Evolutionary conservation across 1,140 invertebrate genomes (phyloP), one percentile per base, ranked within the genome.

Genomic region (Nebria ingens): DNA sequence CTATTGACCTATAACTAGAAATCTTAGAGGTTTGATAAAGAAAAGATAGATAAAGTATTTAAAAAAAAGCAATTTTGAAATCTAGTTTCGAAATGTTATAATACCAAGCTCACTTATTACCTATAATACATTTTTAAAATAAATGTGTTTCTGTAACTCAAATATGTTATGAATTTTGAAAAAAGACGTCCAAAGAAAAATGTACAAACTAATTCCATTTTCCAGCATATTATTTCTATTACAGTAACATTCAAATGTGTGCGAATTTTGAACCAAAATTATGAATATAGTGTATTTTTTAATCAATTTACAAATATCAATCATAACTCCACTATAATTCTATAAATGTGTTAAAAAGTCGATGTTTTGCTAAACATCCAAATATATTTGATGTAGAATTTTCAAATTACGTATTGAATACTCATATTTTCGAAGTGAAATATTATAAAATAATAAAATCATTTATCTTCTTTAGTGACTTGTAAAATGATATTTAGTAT

Each of bases 161-260:
- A 45, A 9, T 12, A 45, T 45, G 15, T 45, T 45, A 45, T 45
- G 17, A 45, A 45, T 45, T 45, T 45, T 45, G 17, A 45, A 34
- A n/a, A 9, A n/a, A 45, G 17, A 45, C 40, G 40, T 45, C 40
- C 40, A 45, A 45, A 45, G n/a, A n/a, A 34, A 45, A 9, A 45
- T 45, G 40, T 45, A 45, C 40, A 45, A 45, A 45, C 4, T 4
- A n/a, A 34, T 9, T 9, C 25, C 25, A n/a, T 34, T 34, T 34
- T 6, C 25, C 25, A 34, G 6, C 25, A n/a, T n/a, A n/a, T n/a
- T 34, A 34, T 34, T 34, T 34, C 25, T 34, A 34, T 9, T 9
- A 34, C 25, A 34, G 25, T 34, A n/a, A 34, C 25, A n/a, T 34
- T 6, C 6, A 34, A 9, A 34, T 34, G 6, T 34, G n/a, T 34